These are phyloP conservation scores for Danionella dracula DNA, from an alignment of 2,797 vertebrate species.

Conservation along the genomic window DNA sequence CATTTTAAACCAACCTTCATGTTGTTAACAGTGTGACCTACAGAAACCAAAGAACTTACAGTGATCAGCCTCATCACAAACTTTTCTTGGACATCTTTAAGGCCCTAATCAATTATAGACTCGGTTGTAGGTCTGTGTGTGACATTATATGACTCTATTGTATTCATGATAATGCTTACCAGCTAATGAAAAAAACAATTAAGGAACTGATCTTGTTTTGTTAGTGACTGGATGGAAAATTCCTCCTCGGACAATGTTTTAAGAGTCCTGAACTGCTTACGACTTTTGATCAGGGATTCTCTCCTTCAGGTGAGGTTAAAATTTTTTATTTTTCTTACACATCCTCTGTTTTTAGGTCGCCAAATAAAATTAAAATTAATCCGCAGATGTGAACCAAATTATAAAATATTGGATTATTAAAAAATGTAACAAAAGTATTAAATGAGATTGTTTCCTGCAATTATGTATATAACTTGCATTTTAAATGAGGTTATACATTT, in stretches of 20 bases:
- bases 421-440: too few relatives aligned
- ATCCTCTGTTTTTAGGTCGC: too few relatives aligned
- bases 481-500: too few relatives aligned
- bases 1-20: not conserved
- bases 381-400: too few relatives aligned
- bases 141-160: too few relatives aligned
- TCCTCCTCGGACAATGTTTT: constrained; percentile 73
- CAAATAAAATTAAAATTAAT: too few relatives aligned
- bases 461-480: too few relatives aligned
- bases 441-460: too few relatives aligned
- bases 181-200: too few relatives aligned
- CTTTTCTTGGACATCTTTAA: constrained; percentile 80
- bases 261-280: constrained; percentile 79
- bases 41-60: constrained; percentile 83
- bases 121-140: constrained; percentile 74
- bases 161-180: not conserved
- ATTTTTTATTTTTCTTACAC: too few relatives aligned
- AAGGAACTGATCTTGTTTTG: too few relatives aligned
- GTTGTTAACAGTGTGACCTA: constrained; percentile 67
- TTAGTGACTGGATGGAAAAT: constrained; percentile 76
- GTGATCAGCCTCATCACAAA: constrained; percentile 64
- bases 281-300: constrained; percentile 80
- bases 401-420: too few relatives aligned
- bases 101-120: constrained; percentile 77
- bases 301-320: constrained; percentile 72